phyloP scores from a whole-genome alignment of 2,797 vertebrate genomes.

The Manis pentadactyla region DNA sequence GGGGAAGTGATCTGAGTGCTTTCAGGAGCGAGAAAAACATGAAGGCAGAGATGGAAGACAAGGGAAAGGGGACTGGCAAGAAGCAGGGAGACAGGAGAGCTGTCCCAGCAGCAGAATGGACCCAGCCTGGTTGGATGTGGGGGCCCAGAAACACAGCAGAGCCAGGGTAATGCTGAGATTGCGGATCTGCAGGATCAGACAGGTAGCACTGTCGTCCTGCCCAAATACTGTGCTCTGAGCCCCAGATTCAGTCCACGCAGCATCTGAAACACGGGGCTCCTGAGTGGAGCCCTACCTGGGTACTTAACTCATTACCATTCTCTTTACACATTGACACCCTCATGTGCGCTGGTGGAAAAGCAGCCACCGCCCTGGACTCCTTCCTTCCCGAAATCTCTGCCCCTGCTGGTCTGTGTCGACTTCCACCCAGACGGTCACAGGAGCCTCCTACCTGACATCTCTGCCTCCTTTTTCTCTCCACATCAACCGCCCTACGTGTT shows the following conservation, averaged over 20 bases:
- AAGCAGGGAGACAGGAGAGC: background rate
- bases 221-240: background rate
- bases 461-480: background rate
- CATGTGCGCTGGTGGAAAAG: background rate
- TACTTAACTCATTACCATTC: background rate
- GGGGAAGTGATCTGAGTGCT: background rate
- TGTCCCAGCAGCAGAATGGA: background rate
- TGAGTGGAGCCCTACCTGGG: background rate
- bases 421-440: accelerated
- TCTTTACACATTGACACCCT: background rate
- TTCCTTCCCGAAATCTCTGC: background rate
- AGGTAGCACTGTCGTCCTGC: background rate
- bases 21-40: background rate
- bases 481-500: background rate
- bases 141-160: background rate
- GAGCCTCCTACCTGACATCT: background rate
- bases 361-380: background rate
- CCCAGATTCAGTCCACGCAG: background rate
- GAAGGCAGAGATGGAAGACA: background rate
- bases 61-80: background rate
- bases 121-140: too few species aligned
- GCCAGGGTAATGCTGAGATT: background rate
- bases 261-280: too few species aligned
- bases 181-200: background rate
- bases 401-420: background rate